Conservation (phyloP, 2,888 invertebrate genomes). For the Vanessa cardui region DNA sequence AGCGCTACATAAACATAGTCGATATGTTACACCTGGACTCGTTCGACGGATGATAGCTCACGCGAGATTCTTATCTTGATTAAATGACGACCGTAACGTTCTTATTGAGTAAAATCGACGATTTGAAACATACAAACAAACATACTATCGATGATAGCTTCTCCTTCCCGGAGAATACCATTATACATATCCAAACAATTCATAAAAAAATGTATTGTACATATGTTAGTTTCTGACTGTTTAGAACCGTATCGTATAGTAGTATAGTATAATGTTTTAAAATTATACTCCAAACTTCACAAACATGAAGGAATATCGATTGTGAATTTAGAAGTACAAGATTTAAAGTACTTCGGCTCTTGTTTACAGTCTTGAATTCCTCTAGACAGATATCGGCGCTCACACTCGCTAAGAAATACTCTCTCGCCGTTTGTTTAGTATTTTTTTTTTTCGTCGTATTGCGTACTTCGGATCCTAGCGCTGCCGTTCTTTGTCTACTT, state of each 20-base stretch:
- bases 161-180: no score
- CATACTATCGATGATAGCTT: no score
- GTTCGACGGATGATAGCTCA: conserved; percentile 1
- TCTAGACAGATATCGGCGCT: conserved; percentile 45
- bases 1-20: not conserved
- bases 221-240: no score
- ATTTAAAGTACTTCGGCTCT: conserved; percentile 40
- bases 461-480: conserved; percentile 37
- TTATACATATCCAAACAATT: no score
- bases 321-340: conserved; percentile 24
- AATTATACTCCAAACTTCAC: not conserved
- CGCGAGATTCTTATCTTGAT: conserved; percentile 5
- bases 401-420: conserved; percentile 42
- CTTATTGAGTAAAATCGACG: not conserved
- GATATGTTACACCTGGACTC: conserved; percentile 1
- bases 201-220: no score
- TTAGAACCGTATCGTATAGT: no score
- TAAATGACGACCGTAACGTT: not conserved
- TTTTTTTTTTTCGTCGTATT: conserved; percentile 37
- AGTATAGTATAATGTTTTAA: not conserved
- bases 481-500: conserved; percentile 31
- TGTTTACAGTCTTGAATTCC: conserved; percentile 44
- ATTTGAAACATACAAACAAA: not conserved
- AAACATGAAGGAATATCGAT: conserved; percentile 7
- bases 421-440: conserved; percentile 35